Evolutionary conservation across 2,113 vertebrate species (phyloP).

Genomic region (Zosterops pallidus): DNA sequence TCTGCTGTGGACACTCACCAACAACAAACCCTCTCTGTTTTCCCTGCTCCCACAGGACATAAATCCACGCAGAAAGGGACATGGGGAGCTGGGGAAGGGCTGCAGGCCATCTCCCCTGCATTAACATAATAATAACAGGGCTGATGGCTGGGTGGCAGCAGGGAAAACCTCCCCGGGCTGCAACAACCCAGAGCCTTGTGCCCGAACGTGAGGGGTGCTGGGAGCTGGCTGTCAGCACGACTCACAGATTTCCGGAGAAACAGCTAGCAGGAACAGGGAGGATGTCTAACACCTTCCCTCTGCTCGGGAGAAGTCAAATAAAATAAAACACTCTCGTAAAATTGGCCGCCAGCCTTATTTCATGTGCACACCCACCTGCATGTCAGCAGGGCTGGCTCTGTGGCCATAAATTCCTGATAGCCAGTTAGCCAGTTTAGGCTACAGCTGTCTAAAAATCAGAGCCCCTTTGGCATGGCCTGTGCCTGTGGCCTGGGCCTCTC

Average conservation of each 20-base stretch:
- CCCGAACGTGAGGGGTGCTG: neutral
- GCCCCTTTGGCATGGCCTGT: neutral
- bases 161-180: neutral
- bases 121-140: neutral
- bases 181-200: neutral
- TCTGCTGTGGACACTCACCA: neutral
- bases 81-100: neutral
- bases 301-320: neutral
- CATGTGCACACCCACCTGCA: neutral
- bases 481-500: neutral
- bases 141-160: neutral
- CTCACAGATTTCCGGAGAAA: neutral
- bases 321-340: neutral
- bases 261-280: neutral
- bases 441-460: rapidly evolving
- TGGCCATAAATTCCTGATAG: neutral
- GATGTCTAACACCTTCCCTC: neutral
- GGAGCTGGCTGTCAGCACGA: neutral
- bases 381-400: neutral
- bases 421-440: neutral
- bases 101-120: neutral
- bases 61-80: neutral
- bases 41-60: neutral
- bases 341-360: neutral
- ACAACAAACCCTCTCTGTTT: neutral